phyloP scores from a whole-genome alignment of 2,888 invertebrate species.

The Gastrophysa polygoni region DNA sequence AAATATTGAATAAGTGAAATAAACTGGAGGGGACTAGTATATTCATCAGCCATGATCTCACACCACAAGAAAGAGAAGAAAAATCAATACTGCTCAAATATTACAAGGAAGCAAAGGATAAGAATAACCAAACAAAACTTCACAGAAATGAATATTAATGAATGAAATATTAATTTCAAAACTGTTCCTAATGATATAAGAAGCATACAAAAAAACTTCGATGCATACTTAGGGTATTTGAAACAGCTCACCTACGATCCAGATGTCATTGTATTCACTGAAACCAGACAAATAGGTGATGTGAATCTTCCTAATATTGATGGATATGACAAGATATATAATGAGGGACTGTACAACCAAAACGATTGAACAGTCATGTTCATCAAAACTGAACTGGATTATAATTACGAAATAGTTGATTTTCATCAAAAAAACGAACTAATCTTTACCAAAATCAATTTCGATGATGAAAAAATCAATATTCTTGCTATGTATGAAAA shows the following conservation, averaged over 20 bases:
- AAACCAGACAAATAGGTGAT: neutral
- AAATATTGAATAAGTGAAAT: neutral
- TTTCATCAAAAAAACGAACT: neutral
- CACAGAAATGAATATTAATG: neutral
- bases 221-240: neutral
- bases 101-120: neutral
- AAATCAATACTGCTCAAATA: neutral
- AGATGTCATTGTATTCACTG: neutral
- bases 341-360: too few relatives aligned
- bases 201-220: too few relatives aligned
- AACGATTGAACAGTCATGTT: too few relatives aligned
- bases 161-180: neutral
- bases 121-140: neutral
- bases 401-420: constrained; percentile 5
- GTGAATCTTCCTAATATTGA: neutral
- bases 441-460: constrained; percentile 1
- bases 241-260: neutral
- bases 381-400: neutral
- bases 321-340: neutral
- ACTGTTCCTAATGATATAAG: neutral
- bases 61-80: constrained; percentile 1
- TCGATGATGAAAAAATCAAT: neutral
- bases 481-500: constrained; percentile 4
- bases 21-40: constrained; percentile 8
- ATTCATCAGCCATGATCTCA: constrained; percentile 5